A percentile compares a stretch with the other conserved stretches of the same genome.
These are phyloP conservation scores for Drosophila macrospina DNA, from an alignment of 2,888 invertebrate genomes.

Conservation along the genomic window DNA sequence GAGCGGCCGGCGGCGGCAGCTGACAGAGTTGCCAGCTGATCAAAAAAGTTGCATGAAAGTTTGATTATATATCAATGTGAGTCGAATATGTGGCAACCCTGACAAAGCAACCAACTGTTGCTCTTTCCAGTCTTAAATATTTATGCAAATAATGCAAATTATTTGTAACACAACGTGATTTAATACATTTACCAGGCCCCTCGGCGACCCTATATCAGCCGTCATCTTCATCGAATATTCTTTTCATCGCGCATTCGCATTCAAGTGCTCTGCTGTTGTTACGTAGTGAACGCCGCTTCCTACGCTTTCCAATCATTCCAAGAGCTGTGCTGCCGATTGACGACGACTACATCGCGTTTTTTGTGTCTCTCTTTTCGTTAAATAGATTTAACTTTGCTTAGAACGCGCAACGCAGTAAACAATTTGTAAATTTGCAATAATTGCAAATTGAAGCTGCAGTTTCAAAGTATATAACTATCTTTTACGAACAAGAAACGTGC, in stretches of 20 bases:
- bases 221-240: constrained; percentile 35
- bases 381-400: constrained; percentile 29
- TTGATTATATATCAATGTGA: background rate
- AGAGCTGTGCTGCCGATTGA: constrained; percentile 23
- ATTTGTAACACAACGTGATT: constrained; percentile 11
- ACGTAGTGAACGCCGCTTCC: constrained; percentile 61
- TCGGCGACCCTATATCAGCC: constrained; percentile 39
- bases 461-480: background rate
- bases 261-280: constrained; percentile 61
- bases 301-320: constrained; percentile 59
- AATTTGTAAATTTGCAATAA: constrained; percentile 28
- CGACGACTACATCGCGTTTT: constrained; percentile 26
- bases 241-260: constrained; percentile 57
- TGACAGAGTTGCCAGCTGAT: constrained; percentile 55
- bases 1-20: constrained; percentile 48
- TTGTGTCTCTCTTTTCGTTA: constrained; percentile 28
- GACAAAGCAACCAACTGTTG: constrained; percentile 55
- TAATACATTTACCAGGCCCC: background rate
- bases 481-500: constrained; percentile 35
- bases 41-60: background rate
- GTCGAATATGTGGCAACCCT: constrained; percentile 40
- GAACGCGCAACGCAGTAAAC: constrained; percentile 30
- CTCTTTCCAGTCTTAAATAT: constrained; percentile 29
- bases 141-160: constrained; percentile 36
- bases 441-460: constrained; percentile 3